Evolutionary conservation across 2,113 vertebrate genomes (phyloP).

Genomic region (Lathamus discolor): DNA sequence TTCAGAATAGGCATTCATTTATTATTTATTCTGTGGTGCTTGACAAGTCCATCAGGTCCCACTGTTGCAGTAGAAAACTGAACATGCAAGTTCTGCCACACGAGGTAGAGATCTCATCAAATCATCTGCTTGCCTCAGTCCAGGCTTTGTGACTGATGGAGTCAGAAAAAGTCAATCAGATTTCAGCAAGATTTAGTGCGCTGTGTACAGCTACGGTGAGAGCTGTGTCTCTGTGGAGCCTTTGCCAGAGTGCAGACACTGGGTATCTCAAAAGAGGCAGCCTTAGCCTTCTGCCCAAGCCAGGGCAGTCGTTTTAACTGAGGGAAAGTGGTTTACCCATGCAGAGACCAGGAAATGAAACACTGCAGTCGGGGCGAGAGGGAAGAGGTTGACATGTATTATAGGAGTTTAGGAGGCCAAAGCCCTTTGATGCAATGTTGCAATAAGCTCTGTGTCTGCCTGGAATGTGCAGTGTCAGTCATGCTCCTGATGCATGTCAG

Average conservation of each 20-base stretch:
- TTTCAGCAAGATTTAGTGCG: not conserved
- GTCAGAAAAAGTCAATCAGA: not conserved
- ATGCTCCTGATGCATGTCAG: not conserved
- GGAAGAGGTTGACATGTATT: not conserved
- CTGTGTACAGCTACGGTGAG: not conserved
- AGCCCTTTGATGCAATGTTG: not conserved
- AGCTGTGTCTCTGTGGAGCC: not conserved
- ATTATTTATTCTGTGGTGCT: not conserved
- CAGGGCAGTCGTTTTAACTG: not conserved
- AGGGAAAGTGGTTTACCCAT: not conserved
- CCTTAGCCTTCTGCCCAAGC: not conserved
- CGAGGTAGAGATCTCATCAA: not conserved
- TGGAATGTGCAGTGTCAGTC: slow-evolving; percentile 36
- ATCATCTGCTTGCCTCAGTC: not conserved
- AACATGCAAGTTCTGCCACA: not conserved
- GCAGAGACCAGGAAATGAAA: not conserved
- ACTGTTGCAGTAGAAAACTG: not conserved
- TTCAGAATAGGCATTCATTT: not conserved
- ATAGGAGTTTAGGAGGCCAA: not conserved
- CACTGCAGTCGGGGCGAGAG: not conserved
- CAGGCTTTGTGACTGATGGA: not conserved
- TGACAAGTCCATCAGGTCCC: not conserved
- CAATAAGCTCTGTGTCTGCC: not conserved
- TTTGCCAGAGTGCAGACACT: not conserved
- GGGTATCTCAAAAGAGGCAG: not conserved